Conservation (phyloP, 2,113 vertebrate species). For the Gavialis gangeticus region DNA sequence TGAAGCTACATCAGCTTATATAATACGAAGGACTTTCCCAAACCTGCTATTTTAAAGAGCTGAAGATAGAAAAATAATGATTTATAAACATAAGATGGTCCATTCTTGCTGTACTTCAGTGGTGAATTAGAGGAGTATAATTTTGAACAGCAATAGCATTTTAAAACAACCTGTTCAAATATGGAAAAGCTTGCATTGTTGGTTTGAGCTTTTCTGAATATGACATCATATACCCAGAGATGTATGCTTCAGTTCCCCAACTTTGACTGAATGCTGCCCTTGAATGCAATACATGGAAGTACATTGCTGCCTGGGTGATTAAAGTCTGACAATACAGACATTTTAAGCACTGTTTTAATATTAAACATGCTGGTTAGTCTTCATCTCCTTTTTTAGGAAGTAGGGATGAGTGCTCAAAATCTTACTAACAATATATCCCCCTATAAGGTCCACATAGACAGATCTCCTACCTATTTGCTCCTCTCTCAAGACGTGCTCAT, state of each 20-base stretch:
- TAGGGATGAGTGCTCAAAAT: not conserved
- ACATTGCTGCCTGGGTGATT: not conserved
- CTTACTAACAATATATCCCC: not conserved
- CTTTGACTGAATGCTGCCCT: not conserved
- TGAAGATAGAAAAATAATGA: not conserved
- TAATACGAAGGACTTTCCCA: not conserved
- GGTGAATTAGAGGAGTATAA: not conserved
- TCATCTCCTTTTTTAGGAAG: not conserved
- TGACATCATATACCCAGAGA: not conserved
- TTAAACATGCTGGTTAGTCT: not conserved
- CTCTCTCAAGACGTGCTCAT: no score
- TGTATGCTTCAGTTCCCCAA: no score
- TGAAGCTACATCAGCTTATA: not conserved
- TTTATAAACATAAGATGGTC: not conserved
- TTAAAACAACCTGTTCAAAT: not conserved
- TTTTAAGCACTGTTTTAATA: not conserved
- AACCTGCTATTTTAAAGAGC: not conserved
- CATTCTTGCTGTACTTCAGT: not conserved
- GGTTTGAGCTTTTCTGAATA: not conserved
- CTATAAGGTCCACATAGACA: not conserved
- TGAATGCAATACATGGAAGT: rapidly evolving
- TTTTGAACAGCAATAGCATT: not conserved
- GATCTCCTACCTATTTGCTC: no score
- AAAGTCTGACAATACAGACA: not conserved
- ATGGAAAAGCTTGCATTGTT: not conserved